These are phyloP conservation scores for Spisula solida DNA, from an alignment of 2,888 invertebrate species.

Conservation along the genomic window DNA sequence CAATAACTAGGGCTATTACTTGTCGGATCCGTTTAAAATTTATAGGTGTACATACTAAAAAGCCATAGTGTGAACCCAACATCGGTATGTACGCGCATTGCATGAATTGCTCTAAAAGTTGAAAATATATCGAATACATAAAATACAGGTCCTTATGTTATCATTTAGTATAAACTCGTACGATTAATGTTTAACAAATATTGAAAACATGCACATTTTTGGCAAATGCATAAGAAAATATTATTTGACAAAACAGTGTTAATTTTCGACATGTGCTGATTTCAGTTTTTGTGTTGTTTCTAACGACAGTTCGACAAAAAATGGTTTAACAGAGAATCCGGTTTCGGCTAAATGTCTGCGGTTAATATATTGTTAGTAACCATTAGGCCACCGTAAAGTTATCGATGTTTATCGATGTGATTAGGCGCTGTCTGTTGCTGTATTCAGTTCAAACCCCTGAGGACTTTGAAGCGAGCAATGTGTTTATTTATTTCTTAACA, in stretches of 20 bases:
- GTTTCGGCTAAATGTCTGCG: not conserved
- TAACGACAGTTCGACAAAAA: not conserved
- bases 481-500: constrained; percentile 17
- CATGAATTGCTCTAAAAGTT: too few species aligned
- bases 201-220: not conserved
- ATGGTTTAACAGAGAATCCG: not conserved
- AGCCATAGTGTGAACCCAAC: too few species aligned
- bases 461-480: not conserved
- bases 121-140: too few species aligned
- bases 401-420: not conserved
- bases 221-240: not conserved
- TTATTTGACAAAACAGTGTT: not conserved
- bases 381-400: not conserved
- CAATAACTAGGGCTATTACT: too few species aligned
- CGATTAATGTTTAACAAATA: too few species aligned
- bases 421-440: not conserved
- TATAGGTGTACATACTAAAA: too few species aligned
- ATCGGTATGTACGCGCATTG: too few species aligned
- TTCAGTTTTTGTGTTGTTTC: not conserved
- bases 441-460: not conserved
- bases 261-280: not conserved
- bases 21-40: too few species aligned
- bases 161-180: too few species aligned
- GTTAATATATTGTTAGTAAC: not conserved
- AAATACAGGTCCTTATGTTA: too few species aligned